A percentile compares a stretch with the other conserved stretches of the same genome.
Conservation (phyloP, 2,797 vertebrate genomes). For the Thunnus albacares region DNA sequence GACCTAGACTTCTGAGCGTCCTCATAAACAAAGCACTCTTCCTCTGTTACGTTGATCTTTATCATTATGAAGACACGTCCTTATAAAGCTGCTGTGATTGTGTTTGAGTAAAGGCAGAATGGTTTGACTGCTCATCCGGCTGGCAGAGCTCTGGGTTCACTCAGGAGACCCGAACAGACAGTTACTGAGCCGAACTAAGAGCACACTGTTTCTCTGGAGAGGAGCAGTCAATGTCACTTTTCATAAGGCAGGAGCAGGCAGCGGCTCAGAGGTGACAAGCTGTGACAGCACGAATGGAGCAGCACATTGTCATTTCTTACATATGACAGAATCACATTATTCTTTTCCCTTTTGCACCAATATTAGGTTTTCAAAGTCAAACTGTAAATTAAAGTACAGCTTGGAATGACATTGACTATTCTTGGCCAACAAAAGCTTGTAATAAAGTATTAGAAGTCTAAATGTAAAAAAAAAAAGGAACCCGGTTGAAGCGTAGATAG, state of each 20-base stretch:
- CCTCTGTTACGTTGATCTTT: not conserved
- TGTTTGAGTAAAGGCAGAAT: conserved; percentile 50
- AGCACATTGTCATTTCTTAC: conserved; percentile 11
- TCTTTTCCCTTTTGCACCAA: not conserved
- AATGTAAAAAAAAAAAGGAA: too few relatives aligned
- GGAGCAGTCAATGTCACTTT: conserved; percentile 51
- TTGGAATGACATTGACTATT: not conserved
- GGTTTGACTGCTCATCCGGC: conserved; percentile 54
- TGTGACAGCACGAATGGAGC: conserved; percentile 23
- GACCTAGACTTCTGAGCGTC: not conserved
- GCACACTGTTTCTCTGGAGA: conserved; percentile 40
- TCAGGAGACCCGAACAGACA: conserved; percentile 46
- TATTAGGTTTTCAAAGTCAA: not conserved
- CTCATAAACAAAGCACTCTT: conserved; percentile 7
- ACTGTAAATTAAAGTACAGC: not conserved
- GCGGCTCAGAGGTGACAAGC: conserved; percentile 33
- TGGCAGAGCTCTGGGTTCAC: conserved; percentile 51
- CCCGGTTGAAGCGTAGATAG: too few relatives aligned
- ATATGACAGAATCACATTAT: conserved; percentile 1
- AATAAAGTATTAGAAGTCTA: not conserved
- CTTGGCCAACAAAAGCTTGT: not conserved
- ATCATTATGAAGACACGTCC: conserved; percentile 28
- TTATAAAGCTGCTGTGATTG: conserved; percentile 40
- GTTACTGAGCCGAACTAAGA: conserved; percentile 45
- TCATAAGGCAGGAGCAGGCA: conserved; percentile 26